Evolutionary conservation across 2,113 vertebrate species (phyloP).

Genomic region (Patagioenas fasciata): DNA sequence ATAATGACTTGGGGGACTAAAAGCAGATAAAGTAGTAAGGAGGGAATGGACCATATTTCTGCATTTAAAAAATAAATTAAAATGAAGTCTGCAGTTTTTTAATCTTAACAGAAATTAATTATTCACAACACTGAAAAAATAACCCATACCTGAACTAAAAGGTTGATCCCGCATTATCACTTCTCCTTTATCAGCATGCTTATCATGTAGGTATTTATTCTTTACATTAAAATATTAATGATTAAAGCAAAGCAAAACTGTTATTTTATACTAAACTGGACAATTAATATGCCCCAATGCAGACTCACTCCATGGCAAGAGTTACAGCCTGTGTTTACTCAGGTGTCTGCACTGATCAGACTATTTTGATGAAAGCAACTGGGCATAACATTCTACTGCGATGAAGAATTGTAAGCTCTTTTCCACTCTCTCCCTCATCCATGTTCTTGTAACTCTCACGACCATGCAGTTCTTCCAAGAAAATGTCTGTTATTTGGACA

Average conservation of each 20-base stretch:
- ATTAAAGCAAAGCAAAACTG: background rate
- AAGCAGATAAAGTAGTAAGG: background rate
- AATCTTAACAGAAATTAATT: background rate
- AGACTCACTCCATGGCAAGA: background rate
- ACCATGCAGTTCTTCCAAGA: background rate
- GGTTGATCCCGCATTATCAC: background rate
- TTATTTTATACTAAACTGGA: background rate
- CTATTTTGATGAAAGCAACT: background rate
- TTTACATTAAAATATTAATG: background rate
- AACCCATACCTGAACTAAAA: background rate
- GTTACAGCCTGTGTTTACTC: background rate
- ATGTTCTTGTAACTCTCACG: background rate
- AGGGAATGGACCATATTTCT: background rate
- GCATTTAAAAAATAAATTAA: background rate
- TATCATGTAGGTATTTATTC: background rate
- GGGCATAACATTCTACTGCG: fast-evolving
- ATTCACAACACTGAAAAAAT: background rate
- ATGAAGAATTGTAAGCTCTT: background rate
- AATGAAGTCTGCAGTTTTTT: background rate
- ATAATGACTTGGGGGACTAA: background rate
- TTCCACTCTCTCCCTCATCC: background rate
- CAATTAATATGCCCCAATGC: background rate
- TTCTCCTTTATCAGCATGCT: background rate
- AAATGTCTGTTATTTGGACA: background rate
- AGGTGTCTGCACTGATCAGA: background rate